Percentiles rank a stretch among this genome's conserved stretches.
Conservation (phyloP, 2,113 vertebrate species). For the Martes martes region DNA sequence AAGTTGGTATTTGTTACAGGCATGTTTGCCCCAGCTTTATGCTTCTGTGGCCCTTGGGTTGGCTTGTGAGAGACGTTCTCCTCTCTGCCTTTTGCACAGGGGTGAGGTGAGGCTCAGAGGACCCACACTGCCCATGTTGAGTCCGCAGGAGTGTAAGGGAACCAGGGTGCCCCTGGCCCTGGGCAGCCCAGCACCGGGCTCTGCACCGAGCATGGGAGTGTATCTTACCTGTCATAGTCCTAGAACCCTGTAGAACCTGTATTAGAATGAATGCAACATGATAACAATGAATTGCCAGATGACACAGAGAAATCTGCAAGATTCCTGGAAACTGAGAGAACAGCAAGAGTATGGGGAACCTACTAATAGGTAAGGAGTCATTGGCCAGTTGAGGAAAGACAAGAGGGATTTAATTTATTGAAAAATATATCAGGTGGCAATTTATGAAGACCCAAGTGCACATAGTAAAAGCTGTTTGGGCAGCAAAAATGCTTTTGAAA, state of each 20-base stretch:
- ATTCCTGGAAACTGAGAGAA: not conserved
- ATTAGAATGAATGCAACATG: not conserved
- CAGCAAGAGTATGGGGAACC: not conserved
- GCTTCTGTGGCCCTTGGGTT: not conserved
- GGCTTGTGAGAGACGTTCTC: no score
- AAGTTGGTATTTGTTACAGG: not conserved
- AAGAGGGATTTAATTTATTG: not conserved
- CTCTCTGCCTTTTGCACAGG: not conserved
- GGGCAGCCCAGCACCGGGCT: not conserved
- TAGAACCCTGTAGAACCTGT: not conserved
- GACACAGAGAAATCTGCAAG: not conserved
- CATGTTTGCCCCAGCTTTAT: not conserved
- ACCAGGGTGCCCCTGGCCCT: not conserved
- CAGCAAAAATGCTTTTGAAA: not conserved
- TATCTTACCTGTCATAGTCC: no score
- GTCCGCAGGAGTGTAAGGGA: no score
- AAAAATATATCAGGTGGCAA: not conserved
- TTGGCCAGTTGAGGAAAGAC: not conserved
- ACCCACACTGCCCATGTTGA: rapidly evolving
- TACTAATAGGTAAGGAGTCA: not conserved
- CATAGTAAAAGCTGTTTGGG: not conserved
- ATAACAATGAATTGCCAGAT: not conserved
- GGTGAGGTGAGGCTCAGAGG: not conserved
- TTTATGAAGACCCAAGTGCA: slow-evolving; percentile 1
- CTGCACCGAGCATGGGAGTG: not conserved